Conservation (phyloP, 2,888 invertebrate genomes). For the Graphium colonna region DNA sequence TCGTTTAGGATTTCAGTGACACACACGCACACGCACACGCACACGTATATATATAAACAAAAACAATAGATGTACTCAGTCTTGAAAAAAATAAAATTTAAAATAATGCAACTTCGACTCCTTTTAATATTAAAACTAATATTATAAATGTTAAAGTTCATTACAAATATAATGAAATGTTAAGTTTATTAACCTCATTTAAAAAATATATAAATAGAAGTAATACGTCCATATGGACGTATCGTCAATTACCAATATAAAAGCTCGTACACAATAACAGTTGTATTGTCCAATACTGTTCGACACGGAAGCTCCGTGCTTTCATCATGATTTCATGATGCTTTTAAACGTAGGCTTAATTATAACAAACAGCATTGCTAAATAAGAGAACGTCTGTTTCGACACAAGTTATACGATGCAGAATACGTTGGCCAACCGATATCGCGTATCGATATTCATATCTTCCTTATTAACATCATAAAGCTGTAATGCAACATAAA, state of each 20-base stretch:
- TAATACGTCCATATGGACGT: no score
- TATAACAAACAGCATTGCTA: slow-evolving; percentile 22
- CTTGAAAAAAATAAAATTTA: no score
- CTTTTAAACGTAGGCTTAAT: slow-evolving; percentile 9
- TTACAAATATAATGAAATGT: neutral
- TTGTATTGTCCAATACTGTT: neutral
- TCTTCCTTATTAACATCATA: slow-evolving; percentile 11
- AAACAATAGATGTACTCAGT: no score
- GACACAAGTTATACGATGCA: neutral
- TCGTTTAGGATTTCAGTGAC: no score
- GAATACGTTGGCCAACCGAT: neutral
- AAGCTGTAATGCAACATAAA: slow-evolving; percentile 4
- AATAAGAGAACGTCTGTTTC: slow-evolving; percentile 27
- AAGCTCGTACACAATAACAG: neutral
- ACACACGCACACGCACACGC: no score
- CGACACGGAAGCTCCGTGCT: slow-evolving; percentile 7
- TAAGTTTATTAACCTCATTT: neutral
- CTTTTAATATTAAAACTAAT: no score
- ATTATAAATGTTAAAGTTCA: no score
- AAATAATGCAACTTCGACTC: no score
- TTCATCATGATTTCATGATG: slow-evolving; percentile 8
- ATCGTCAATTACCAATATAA: neutral
- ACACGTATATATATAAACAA: no score
- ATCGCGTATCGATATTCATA: slow-evolving; percentile 4
- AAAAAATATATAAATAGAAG: neutral